These are phyloP conservation scores for Apteryx owenii DNA, from an alignment of 2,113 vertebrate genomes.

Conservation along the genomic window DNA sequence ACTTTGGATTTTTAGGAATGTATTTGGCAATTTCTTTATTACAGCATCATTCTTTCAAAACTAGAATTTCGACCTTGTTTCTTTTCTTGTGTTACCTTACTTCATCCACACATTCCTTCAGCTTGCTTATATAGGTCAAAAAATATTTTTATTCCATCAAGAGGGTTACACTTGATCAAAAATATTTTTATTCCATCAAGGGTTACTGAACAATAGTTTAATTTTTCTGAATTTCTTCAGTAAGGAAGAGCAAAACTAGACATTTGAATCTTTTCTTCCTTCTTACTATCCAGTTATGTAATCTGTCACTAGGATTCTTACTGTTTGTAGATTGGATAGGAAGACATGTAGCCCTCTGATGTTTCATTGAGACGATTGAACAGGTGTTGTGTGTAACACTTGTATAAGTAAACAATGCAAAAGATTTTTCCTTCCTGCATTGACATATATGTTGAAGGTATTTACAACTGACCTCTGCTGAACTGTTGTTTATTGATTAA, in stretches of 20 bases:
- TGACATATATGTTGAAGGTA: neutral
- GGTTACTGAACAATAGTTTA: neutral
- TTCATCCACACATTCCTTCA: conserved; percentile 15
- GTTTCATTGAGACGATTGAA: neutral
- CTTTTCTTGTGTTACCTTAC: neutral
- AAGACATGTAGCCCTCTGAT: neutral
- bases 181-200: conserved; percentile 25
- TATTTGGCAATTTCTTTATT: neutral
- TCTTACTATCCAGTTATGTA: neutral
- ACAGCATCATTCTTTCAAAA: neutral
- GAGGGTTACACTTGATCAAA: neutral
- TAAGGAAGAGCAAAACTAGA: neutral
- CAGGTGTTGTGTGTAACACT: neutral
- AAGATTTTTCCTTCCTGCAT: neutral
- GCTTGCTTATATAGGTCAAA: neutral
- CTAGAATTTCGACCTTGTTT: neutral
- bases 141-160: neutral
- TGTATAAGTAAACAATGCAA: neutral
- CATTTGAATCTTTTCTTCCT: neutral
- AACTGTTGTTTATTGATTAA: neutral
- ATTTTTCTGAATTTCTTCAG: conserved; percentile 21
- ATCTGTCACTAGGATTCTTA: neutral
- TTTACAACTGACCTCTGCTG: neutral
- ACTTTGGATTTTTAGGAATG: neutral
- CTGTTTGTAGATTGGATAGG: neutral